phyloP scores from a whole-genome alignment of 2,113 vertebrate species.

The Gavia stellata region DNA sequence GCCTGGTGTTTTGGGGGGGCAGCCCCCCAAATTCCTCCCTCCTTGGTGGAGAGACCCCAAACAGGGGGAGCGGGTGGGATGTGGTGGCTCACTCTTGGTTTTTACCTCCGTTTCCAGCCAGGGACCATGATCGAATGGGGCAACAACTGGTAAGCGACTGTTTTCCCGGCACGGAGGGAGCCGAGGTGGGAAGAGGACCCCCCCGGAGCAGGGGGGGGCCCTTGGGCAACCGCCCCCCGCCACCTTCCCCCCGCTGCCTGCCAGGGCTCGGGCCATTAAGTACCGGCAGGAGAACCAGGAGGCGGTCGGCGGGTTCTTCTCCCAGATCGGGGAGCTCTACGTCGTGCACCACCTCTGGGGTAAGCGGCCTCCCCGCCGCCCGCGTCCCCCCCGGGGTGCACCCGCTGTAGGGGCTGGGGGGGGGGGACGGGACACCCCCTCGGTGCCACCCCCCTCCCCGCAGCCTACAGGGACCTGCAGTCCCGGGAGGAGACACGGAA shows the following conservation, averaged over 20 bases:
- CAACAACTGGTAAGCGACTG: constrained; percentile 87
- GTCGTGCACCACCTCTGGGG: constrained; percentile 97
- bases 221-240: no score
- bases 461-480: constrained; percentile 90
- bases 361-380: constrained; percentile 52
- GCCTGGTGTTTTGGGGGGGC: not conserved
- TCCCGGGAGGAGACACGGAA: constrained; percentile 90
- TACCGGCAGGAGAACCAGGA: constrained; percentile 93
- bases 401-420: rapidly evolving
- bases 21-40: not conserved
- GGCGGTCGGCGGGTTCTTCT: constrained; percentile 94
- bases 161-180: not conserved
- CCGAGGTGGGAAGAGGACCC: not conserved
- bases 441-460: not conserved
- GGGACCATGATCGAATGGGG: constrained; percentile 99
- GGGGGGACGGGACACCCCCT: no score
- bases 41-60: no score
- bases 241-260: rapidly evolving
- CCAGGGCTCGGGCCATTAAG: constrained; percentile 92
- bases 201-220: not conserved
- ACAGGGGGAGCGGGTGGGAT: rapidly evolving
- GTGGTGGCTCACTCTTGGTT: not conserved
- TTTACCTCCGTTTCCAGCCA: constrained; percentile 72
- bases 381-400: rapidly evolving
- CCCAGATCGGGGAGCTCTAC: constrained; percentile 92